phyloP scores from a whole-genome alignment of 1,140 invertebrate species.

The Drosophila suzukii region DNA sequence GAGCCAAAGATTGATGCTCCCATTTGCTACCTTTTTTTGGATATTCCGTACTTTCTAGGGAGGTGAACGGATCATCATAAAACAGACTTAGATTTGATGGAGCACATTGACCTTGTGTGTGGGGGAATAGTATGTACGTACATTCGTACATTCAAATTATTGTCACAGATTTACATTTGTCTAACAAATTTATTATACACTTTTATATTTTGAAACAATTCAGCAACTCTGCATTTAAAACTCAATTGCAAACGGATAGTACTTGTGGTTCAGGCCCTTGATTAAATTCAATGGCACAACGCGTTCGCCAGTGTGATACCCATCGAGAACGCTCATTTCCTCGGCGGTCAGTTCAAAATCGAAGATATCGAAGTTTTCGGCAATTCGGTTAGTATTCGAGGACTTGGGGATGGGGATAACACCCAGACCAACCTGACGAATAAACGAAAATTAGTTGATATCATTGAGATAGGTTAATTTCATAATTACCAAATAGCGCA shows the following conservation, averaged over 20 bases:
- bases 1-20: constrained; percentile 25
- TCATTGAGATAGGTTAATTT: neutral
- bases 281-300: constrained; percentile 85
- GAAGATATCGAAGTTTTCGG: constrained; percentile 90
- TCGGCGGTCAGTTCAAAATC: constrained; percentile 88
- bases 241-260: constrained; percentile 87
- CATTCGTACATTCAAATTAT: neutral
- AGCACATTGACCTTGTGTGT: constrained; percentile 18
- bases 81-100: constrained; percentile 8
- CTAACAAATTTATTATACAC: constrained; percentile 19
- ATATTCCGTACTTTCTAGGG: neutral
- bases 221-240: constrained; percentile 72
- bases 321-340: constrained; percentile 87
- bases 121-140: neutral
- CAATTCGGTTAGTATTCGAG: constrained; percentile 88
- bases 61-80: neutral
- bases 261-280: constrained; percentile 85
- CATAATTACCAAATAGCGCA: constrained; percentile 86
- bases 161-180: constrained; percentile 2
- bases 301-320: constrained; percentile 87
- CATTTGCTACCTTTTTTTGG: constrained; percentile 2
- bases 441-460: neutral
- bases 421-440: constrained; percentile 58
- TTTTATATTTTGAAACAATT: constrained; percentile 7
- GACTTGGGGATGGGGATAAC: constrained; percentile 91